Evolutionary conservation across 1,140 invertebrate species (phyloP), one percentile per base, ranked within the genome.

Genomic region (Apis mellifera): DNA sequence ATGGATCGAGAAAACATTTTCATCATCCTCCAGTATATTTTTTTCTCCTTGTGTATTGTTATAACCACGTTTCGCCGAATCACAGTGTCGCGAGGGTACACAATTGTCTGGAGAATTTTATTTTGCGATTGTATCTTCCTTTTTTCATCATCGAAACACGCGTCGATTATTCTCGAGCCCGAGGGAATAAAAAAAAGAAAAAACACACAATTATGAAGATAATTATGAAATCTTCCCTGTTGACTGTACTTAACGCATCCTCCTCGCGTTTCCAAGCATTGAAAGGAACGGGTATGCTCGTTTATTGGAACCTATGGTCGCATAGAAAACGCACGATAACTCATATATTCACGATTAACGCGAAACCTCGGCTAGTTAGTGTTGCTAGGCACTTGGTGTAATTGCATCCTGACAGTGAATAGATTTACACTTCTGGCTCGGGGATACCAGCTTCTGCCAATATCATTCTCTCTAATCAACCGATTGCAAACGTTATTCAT

Each of bases 331-430:
- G 15, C 48, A 23, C 54, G 76, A 78, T 78, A 78, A 78, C 32
- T 78, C 77, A 78, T 78, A 78, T 70, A 78, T 70, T 78, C 55
- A 21, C 68, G 77, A 71, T 79, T 71, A 79, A 71, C 68, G 59
- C 55, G 66, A 78, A 78, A 78, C 66, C 55, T 57, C 42, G 55
- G 66, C 54, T 60, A 78, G 76, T 78, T 78, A 78, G 32, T 23
- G 77, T 78, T 71, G 55, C 68, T 57, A 78, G 32, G 65, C 77
- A 78, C 42, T 32, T 42, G 42, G 68, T 71, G 59, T 72, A 79
- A 79, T 79, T 79, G 77, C 77, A 79, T 79, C 77, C 77, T 72
- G 68, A 62, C 77, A 72, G 48, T 42, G 77, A 79, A 79, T 72
- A 52, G 77, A 62, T 72, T 72, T 72, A 71, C 68, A 48, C 26